Evolutionary conservation across 2,888 invertebrate genomes (phyloP), one percentile per base, ranked within the genome.

Genomic region (Lepidocyrtoides sp.): DNA sequence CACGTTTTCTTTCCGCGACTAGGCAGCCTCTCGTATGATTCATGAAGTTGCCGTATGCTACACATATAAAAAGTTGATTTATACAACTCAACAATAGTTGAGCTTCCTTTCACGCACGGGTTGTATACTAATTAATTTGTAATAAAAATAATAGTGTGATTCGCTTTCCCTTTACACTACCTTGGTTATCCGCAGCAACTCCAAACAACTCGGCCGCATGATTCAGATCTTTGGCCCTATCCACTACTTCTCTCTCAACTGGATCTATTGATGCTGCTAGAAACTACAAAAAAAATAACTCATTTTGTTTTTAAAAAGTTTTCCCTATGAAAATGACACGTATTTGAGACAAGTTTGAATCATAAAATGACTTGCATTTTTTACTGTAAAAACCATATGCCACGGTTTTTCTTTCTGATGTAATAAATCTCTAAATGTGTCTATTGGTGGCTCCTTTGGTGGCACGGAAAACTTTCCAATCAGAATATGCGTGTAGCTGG

Each of bases 401-500:
- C 72, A 72, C 4, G 72, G 32, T 32, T 69, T 69, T 41, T 36
- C 44, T 41, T 17, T 44, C 41, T 26, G 2, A 5, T 41, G n/a
- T 12, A 44, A 17, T 17, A 72, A 23, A 12, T 72, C 20, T 20
- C 17, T 14, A 17, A 72, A 10, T 72, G 48, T 77, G 8, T 23
- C 23, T 20, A 77, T 51, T 17, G 77, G 29, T 29, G 14, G 36
- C 32, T 77, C 51, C 48, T 14, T 51, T 72, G 32, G 26, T 10
- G 77, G 51, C 48, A 26, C 29, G 14, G 51, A 77, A 77, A 77
- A 77, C 26, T 48, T 77, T 51, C 51, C 51, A 63, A 82, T 51
- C 63, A 63, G n/a, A 63, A 81, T 81, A 57, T 32, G 48, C 10
- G 23, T 51, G 23, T 77, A 77, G 17, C 48, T 51, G 0, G 17